Base-by-base conservation (phyloP, 2,113 vertebrate species). In the Chloropsis hardwickii region DNA sequence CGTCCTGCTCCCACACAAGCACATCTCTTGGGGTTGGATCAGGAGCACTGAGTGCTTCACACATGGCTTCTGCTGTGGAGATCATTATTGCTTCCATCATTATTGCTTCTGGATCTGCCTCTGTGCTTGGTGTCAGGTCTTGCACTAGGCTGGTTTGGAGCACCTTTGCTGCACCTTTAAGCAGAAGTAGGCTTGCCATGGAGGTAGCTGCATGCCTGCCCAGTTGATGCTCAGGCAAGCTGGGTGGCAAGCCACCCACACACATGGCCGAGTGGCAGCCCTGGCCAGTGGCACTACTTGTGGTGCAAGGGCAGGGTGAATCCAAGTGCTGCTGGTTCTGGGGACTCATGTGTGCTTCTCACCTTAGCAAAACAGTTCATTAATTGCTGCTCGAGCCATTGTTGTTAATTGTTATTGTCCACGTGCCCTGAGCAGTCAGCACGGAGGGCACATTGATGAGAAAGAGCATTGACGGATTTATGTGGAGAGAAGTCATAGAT, bases 201-300 rank as follows among this genome's bases (percentile, higher is more conserved):
- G 29, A 18, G 40, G 48, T 58, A 39, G 65, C 70, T 74, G 56
- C 18, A 17, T 0, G 1, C 31, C 40, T 0, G 0, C 0, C 1
- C 16, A 7, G 33, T 4, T 1, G 5, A 29, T 0, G 6, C 48
- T 70, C 35, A 6, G 42, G 35, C 56, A 87, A 80, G n/a, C 45
- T 48, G 28, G 19, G 11, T 56, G 62, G 12, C 47, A 50, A 67
- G 48, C 0, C 4, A 35, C 44, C 51, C 23, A 27, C 64, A 58
- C 20, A 5, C 5, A 1, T 2, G 24, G 81, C 27, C 40, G 45
- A 20, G 28, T 3, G 15, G 12, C 11, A 91, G 44, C 31, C 35
- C 40, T 44, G 42, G 42, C n/a, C 5, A 0, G 31, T 1, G 3
- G 31, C 51, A 54, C 1, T 2, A 40, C 48, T 85, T 0, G 0